Base-by-base conservation (phyloP, 23 tunicate species). In the Phallusia fumigata region DNA sequence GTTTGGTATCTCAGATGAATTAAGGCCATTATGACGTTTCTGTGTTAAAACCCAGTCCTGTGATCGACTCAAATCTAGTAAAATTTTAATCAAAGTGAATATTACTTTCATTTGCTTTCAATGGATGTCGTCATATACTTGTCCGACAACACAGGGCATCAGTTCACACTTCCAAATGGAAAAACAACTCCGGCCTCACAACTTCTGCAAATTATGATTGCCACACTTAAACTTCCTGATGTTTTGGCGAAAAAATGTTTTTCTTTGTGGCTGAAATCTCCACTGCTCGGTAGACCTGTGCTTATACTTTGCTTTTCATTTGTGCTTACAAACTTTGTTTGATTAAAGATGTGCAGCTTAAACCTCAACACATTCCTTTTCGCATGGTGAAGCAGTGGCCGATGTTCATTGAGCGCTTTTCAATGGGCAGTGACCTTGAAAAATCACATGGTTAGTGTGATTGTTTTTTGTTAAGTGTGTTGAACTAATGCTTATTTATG, bases 311-410 rank as follows among this genome's bases (percentile, higher is more conserved):
- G 8, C 15, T 21, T 21, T 6, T 24, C 26, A 24, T 16, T 6
- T 1, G 13, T 21, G 8, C 13, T 21, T 3, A 22, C 69, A 58
- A 3, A 6, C 15, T 58, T 10, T 0, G 0, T 50, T 33, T 64
- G 11, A 30, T 64, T 86, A 26, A 75, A 92, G 97, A 87, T 84
- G 97, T 92, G 36, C 97, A 92, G 40, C 83, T 92, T n/a, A 92
- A 87, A 53, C 97, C 97, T 22, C 91, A 87, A 5, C 97, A 92
- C 32, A 52, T 92, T 11, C 97, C 97, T 0, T 92, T 87, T 74
- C 73, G 90, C 35, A 92, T 92, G 91, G 89, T 92, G 18, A 83
- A 87, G 76, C 88, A 92, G 53, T 92, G 97, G 97, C 90, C 90
- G 0, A 83, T 77, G 83, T 80, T 92, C 50, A 58, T 92, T 15